phyloP scores from a whole-genome alignment of 23 tunicate genomes.

The Trididemnum nubilum region DNA sequence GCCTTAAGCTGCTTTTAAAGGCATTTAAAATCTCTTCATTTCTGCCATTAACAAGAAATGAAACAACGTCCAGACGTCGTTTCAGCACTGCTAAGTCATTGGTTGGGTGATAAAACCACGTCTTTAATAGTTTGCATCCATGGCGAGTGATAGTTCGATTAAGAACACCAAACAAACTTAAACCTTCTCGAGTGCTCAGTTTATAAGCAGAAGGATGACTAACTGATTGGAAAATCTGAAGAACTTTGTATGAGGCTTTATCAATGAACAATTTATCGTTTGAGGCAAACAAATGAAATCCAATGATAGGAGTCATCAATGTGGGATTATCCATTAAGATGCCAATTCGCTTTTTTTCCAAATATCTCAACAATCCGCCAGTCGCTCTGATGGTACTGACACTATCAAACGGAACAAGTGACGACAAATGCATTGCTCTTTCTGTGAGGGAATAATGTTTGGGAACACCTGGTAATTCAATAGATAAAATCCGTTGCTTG shows the following conservation, averaged over 20 bases:
- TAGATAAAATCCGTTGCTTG: slow-evolving; percentile 48
- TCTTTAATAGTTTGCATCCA: slow-evolving; percentile 53
- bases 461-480: slow-evolving; percentile 63
- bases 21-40: slow-evolving; percentile 41
- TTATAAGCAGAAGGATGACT: slow-evolving; percentile 83
- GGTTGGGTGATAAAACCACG: slow-evolving; percentile 86
- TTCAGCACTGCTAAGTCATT: slow-evolving; percentile 41
- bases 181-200: slow-evolving; percentile 61
- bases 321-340: slow-evolving; percentile 58
- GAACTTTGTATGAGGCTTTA: slow-evolving; percentile 48
- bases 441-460: slow-evolving; percentile 62
- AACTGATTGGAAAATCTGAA: slow-evolving; percentile 67
- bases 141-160: slow-evolving; percentile 62
- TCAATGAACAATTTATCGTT: slow-evolving; percentile 64
- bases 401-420: slow-evolving; percentile 63
- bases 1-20: slow-evolving; percentile 43
- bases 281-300: slow-evolving; percentile 46
- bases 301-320: slow-evolving; percentile 52
- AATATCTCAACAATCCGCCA: slow-evolving; percentile 76
- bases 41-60: slow-evolving; percentile 45
- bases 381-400: slow-evolving; percentile 55
- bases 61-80: slow-evolving; percentile 68
- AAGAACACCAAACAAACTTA: slow-evolving; percentile 78
- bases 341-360: slow-evolving; percentile 68
- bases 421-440: slow-evolving; percentile 47